Percentiles rank a stretch among this genome's conserved stretches.
Conservation (phyloP, 2,888 invertebrate species). For the Cryptophagus acutangulus region DNA sequence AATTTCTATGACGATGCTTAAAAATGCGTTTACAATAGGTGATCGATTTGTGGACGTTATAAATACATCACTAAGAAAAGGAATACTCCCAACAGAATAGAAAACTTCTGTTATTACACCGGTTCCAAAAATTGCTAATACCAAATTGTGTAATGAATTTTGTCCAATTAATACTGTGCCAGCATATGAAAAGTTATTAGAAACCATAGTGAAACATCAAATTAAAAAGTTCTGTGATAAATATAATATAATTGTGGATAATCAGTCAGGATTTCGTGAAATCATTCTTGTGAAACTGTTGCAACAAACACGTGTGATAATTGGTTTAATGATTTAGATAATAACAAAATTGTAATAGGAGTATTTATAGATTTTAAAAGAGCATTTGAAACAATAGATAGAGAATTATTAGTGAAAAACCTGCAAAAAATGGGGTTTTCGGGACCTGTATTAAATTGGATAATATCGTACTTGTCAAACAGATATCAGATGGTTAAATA, state of each 20-base stretch:
- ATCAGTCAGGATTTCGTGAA: slow-evolving; percentile 8
- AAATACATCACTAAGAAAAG: slow-evolving; percentile 5
- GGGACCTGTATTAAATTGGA: not conserved
- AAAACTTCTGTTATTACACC: slow-evolving; percentile 4
- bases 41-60: slow-evolving; percentile 10
- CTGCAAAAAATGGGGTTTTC: no score
- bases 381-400: not conserved
- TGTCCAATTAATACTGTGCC: slow-evolving; percentile 8
- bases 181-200: slow-evolving; percentile 6
- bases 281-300: slow-evolving; percentile 5
- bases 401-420: not conserved
- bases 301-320: not conserved
- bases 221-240: not conserved
- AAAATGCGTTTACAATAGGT: slow-evolving; percentile 1
- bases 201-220: slow-evolving; percentile 6
- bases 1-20: slow-evolving; percentile 4
- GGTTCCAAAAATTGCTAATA: slow-evolving; percentile 8
- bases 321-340: not conserved
- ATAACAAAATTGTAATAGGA: not conserved
- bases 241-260: slow-evolving; percentile 3
- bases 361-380: not conserved
- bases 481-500: not conserved
- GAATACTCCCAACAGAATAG: slow-evolving; percentile 2
- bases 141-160: slow-evolving; percentile 8
- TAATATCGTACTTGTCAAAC: not conserved